phyloP scores from a whole-genome alignment of 2,797 vertebrate species.

The Leucoraja ocellata region DNA sequence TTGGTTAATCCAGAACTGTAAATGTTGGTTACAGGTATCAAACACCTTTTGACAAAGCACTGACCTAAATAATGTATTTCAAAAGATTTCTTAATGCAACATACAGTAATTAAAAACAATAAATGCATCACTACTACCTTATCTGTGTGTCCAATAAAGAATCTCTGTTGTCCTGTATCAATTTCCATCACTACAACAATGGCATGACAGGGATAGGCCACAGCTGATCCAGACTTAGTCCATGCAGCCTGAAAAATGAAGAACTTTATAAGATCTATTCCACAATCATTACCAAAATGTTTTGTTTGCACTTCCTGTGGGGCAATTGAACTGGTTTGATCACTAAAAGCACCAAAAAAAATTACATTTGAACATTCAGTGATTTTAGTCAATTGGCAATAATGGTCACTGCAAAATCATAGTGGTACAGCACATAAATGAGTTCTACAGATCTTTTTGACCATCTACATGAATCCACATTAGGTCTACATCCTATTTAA shows the following conservation, averaged over 20 bases:
- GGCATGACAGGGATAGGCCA: slow-evolving; percentile 87
- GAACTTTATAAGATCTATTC: background rate
- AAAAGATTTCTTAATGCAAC: background rate
- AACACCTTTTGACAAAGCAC: background rate
- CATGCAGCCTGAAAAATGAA: slow-evolving; percentile 68
- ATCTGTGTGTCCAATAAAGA: slow-evolving; percentile 86
- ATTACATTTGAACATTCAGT: background rate
- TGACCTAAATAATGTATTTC: background rate
- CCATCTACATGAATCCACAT: too few species aligned
- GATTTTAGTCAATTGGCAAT: background rate
- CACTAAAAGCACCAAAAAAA: background rate
- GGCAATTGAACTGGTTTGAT: background rate
- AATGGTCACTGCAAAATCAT: background rate
- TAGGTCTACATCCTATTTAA: too few species aligned
- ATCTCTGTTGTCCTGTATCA: slow-evolving; percentile 66
- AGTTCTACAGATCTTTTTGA: too few species aligned
- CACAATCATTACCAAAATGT: background rate
- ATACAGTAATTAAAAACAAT: background rate
- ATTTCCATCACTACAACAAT: slow-evolving; percentile 68
- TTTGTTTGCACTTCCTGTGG: background rate
- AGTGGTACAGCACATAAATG: too few species aligned
- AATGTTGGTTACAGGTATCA: background rate
- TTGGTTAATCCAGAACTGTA: background rate
- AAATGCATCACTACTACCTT: slow-evolving; percentile 61
- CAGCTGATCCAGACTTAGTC: slow-evolving; percentile 60